Conservation (phyloP, 2,113 vertebrate genomes). For the Cricetomys ansorgei region DNA sequence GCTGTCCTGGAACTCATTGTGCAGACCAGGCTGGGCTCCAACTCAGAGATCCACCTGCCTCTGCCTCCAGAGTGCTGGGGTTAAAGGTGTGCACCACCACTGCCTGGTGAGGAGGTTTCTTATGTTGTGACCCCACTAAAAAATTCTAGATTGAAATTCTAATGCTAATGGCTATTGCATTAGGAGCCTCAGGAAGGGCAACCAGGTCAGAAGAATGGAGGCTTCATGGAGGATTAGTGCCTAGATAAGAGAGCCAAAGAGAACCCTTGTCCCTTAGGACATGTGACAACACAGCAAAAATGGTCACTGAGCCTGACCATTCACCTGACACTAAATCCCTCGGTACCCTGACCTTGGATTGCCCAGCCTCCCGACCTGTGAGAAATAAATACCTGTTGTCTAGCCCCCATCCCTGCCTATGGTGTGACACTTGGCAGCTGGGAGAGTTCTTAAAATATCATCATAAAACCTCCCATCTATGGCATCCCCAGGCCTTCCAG, state of each 20-base stretch:
- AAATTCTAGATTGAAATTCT: background rate
- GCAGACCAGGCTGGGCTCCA: too few species aligned
- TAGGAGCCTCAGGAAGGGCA: background rate
- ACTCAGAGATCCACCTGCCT: too few species aligned
- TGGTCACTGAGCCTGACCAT: background rate
- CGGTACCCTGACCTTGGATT: background rate
- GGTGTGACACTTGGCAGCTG: conserved; percentile 51
- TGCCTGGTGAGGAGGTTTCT: too few species aligned
- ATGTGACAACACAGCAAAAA: background rate
- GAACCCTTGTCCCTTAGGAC: background rate
- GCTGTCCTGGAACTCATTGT: too few species aligned
- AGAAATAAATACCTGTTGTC: background rate
- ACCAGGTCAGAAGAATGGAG: background rate
- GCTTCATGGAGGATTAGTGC: background rate
- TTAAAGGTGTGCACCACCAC: too few species aligned
- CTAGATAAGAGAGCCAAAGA: background rate
- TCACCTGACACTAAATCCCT: background rate
- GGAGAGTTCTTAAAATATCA: conserved; percentile 1
- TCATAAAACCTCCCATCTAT: background rate
- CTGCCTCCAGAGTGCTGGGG: too few species aligned
- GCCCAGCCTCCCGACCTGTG: background rate
- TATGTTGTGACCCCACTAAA: background rate
- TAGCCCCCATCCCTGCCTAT: background rate
- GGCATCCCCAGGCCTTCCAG: background rate
- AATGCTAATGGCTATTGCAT: background rate